These are phyloP conservation scores for Toxonevra muliebris DNA, from an alignment of 2,888 invertebrate genomes.

Conservation along the genomic window DNA sequence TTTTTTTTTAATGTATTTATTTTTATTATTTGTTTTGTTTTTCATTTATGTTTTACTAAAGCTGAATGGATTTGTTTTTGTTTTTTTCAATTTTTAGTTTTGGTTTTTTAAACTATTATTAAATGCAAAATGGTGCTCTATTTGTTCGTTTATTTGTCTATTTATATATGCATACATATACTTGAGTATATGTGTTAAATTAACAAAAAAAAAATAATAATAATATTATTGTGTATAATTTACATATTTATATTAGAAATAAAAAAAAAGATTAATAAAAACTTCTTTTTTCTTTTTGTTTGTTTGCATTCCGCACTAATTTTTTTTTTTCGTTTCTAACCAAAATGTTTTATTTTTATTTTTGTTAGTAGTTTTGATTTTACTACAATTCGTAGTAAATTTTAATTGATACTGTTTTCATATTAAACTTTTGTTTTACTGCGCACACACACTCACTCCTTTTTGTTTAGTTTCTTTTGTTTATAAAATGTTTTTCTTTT, in stretches of 20 bases:
- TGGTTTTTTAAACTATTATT: constrained; percentile 15
- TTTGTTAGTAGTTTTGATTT: too few species aligned
- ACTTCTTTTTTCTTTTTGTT: too few species aligned
- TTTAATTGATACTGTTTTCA: too few species aligned
- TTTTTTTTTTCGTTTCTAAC: too few species aligned
- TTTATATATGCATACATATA: too few species aligned
- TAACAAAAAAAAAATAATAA: not conserved
- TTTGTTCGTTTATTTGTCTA: too few species aligned
- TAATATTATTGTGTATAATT: not conserved
- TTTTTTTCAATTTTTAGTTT: not conserved
- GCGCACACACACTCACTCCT: constrained; percentile 5
- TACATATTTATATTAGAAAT: too few species aligned
- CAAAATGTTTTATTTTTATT: too few species aligned
- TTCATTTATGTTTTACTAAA: constrained; percentile 5
- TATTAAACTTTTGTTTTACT: too few species aligned
- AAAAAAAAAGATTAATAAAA: too few species aligned
- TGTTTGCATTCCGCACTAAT: too few species aligned
- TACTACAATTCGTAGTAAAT: constrained; percentile 6
- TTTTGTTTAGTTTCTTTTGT: not conserved
- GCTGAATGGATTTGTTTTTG: constrained; percentile 5
- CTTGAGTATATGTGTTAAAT: not conserved
- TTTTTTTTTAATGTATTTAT: not conserved
- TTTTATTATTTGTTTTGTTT: not conserved
- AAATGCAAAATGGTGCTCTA: constrained; percentile 20
- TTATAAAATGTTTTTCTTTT: too few species aligned